Conservation (phyloP, 2,797 vertebrate genomes). For the Anas acuta region DNA sequence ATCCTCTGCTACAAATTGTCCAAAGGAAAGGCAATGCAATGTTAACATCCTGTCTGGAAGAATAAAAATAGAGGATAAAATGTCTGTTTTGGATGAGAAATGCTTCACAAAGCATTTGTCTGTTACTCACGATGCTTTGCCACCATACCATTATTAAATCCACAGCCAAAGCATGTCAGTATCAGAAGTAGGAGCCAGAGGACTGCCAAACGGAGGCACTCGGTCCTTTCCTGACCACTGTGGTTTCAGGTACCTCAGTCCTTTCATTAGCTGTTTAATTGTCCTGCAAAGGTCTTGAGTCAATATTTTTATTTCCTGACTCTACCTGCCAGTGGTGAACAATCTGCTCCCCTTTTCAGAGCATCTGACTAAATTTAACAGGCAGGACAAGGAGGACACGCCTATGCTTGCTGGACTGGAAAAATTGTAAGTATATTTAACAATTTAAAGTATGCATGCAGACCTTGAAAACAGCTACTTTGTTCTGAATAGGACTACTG, state of each 20-base stretch:
- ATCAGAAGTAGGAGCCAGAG: constrained; percentile 11
- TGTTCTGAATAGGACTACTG: constrained; percentile 39
- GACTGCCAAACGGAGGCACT: not conserved
- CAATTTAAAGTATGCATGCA: constrained; percentile 62
- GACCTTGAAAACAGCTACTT: constrained; percentile 52
- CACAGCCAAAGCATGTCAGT: not conserved
- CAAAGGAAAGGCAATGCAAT: constrained; percentile 10
- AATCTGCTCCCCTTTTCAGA: constrained; percentile 68
- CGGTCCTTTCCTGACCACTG: constrained; percentile 49
- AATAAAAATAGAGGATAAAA: not conserved
- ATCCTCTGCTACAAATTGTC: not conserved
- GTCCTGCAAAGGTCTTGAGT: constrained; percentile 71
- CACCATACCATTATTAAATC: not conserved
- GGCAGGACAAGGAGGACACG: constrained; percentile 25
- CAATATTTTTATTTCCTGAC: constrained; percentile 81
- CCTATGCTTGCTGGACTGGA: constrained; percentile 26
- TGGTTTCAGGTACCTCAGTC: constrained; percentile 59
- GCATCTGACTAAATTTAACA: constrained; percentile 74
- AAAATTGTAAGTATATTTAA: constrained; percentile 60
- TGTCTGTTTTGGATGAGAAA: not conserved
- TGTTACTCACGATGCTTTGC: not conserved
- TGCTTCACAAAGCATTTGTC: constrained; percentile 22
- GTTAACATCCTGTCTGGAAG: not conserved
- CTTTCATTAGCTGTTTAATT: constrained; percentile 78
- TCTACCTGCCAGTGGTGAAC: constrained; percentile 71